Evolutionary conservation across 2,113 vertebrate species (phyloP).

Genomic region (Sinocyclocheilus anophthalmus): DNA sequence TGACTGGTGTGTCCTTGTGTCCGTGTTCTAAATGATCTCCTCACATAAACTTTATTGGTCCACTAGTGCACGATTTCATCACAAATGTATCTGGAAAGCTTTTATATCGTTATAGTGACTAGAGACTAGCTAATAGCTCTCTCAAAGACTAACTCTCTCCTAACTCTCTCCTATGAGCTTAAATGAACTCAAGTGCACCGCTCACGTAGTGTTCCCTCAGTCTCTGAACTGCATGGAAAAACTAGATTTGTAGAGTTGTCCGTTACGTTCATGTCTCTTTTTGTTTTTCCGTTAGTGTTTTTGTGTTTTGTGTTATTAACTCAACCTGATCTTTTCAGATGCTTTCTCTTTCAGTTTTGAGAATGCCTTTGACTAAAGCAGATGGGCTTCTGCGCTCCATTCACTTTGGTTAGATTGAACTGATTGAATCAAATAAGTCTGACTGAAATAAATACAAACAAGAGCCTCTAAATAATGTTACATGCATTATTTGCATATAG

Average conservation of each 20-base stretch:
- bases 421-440: not conserved
- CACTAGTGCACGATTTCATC: not conserved
- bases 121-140: not conserved
- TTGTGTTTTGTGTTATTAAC: constrained; percentile 16
- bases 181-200: constrained; percentile 14
- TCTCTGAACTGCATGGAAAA: constrained; percentile 29
- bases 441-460: not conserved
- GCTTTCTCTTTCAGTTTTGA: not conserved
- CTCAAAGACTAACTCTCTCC: not conserved
- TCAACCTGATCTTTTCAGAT: not conserved
- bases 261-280: not conserved
- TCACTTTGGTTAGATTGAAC: not conserved
- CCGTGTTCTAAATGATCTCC: not conserved
- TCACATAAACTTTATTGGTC: not conserved
- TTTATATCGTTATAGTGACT: not conserved
- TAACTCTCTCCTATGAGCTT: constrained; percentile 3
- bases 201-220: not conserved
- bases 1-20: not conserved
- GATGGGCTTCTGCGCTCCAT: not conserved
- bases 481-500: not conserved
- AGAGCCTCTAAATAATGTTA: not conserved
- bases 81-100: constrained; percentile 30
- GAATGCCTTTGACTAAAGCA: not conserved
- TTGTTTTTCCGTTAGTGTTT: not conserved
- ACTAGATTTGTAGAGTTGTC: constrained; percentile 16